phyloP scores from a whole-genome alignment of 2,888 invertebrate species.

The Ctenicera cuprea region DNA sequence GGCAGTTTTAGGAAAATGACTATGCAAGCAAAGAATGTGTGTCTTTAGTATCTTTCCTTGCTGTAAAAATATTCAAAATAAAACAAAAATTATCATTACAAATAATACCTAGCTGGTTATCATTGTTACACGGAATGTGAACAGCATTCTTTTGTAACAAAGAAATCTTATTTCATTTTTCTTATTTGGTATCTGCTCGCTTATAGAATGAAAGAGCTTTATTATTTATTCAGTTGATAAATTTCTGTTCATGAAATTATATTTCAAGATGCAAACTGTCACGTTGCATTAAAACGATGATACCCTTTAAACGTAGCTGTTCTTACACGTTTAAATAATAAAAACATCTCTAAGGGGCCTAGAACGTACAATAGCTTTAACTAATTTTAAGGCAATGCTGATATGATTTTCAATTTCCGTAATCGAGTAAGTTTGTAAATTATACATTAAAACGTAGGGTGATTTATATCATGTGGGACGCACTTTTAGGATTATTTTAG shows the following conservation, averaged over 20 bases:
- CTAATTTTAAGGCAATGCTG: too few species aligned
- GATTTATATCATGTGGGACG: too few species aligned
- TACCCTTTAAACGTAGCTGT: slow-evolving; percentile 53
- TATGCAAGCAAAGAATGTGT: too few species aligned
- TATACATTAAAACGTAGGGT: too few species aligned
- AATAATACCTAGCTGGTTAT: slow-evolving; percentile 40
- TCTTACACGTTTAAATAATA: slow-evolving; percentile 54
- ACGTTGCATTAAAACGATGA: slow-evolving; percentile 34
- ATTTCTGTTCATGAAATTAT: slow-evolving; percentile 45
- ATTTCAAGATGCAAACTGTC: slow-evolving; percentile 38
- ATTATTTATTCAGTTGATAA: slow-evolving; percentile 54
- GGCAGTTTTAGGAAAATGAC: too few species aligned
- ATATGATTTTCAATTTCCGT: too few species aligned
- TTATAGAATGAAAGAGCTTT: slow-evolving; percentile 50
- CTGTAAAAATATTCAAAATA: too few species aligned
- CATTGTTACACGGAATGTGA: slow-evolving; percentile 44
- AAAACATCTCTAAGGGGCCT: slow-evolving; percentile 44
- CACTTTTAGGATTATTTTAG: too few species aligned
- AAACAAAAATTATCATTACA: slow-evolving; percentile 25
- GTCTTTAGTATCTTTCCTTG: too few species aligned
- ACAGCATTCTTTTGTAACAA: slow-evolving; percentile 49
- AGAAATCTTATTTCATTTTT: slow-evolving; percentile 52
- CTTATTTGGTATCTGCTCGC: slow-evolving; percentile 51
- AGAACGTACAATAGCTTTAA: too few species aligned
- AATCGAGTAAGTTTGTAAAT: too few species aligned